Evolutionary conservation across 2,797 vertebrate species (phyloP).

Genomic region (Orestias chungarensis): DNA sequence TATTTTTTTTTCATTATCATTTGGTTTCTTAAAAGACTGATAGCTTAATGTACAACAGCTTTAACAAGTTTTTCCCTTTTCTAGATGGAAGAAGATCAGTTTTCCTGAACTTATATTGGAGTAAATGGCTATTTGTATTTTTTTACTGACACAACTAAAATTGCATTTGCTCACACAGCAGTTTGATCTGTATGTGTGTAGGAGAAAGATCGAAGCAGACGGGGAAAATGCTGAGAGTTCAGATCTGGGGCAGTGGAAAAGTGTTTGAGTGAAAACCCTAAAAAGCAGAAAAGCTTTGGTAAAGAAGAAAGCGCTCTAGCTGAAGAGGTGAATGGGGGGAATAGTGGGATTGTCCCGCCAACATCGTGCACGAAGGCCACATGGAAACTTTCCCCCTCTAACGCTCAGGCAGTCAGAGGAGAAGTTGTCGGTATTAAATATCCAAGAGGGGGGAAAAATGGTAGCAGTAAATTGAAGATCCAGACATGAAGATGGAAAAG

Average conservation of each 20-base stretch:
- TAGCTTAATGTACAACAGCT: not conserved
- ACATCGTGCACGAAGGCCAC: conserved; percentile 60
- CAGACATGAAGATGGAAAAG: conserved; percentile 81
- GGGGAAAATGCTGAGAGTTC: conserved; percentile 46
- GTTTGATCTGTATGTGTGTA: not conserved
- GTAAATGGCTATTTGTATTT: conserved; percentile 1
- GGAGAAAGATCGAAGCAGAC: conserved; percentile 5
- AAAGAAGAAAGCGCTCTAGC: conserved; percentile 42
- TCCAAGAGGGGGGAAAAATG: conserved; percentile 69
- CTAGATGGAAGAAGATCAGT: conserved; percentile 15
- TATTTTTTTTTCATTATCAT: not conserved
- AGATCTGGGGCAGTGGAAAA: conserved; percentile 67
- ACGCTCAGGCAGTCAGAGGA: conserved; percentile 57
- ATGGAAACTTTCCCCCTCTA: conserved; percentile 78
- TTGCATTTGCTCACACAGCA: not conserved
- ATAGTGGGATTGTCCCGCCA: conserved; percentile 65
- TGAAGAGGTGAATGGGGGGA: conserved; percentile 64
- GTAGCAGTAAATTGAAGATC: conserved; percentile 78
- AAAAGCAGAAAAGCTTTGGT: conserved; percentile 43
- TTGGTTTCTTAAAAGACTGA: conserved; percentile 25
- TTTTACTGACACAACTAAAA: conserved; percentile 8
- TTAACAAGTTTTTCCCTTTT: conserved; percentile 20
- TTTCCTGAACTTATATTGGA: conserved; percentile 30
- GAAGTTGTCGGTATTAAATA: conserved; percentile 75
- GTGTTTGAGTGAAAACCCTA: conserved; percentile 53